Percentiles rank a stretch among this genome's conserved stretches.
phyloP scores from a whole-genome alignment of 2,797 vertebrate genomes.

The Chelonia mydas region DNA sequence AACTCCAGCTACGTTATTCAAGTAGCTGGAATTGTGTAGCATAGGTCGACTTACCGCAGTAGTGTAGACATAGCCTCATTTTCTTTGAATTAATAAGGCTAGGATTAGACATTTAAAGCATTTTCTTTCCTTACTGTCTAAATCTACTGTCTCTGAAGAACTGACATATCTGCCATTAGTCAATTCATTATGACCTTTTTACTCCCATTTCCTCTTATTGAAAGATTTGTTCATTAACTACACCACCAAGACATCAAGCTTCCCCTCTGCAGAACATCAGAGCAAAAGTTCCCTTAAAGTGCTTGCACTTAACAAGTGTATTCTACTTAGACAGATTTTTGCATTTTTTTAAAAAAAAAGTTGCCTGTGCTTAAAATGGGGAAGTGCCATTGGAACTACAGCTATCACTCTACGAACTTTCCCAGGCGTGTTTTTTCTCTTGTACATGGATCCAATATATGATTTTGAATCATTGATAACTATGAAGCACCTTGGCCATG shows the following conservation, averaged over 20 bases:
- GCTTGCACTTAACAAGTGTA: not conserved
- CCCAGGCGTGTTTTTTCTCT: not conserved
- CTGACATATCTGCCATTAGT: not conserved
- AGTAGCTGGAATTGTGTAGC: no score
- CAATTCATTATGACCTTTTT: not conserved
- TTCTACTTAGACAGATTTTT: not conserved
- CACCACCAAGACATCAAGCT: not conserved
- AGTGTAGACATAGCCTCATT: not conserved
- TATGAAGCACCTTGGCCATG: not conserved
- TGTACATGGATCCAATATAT: not conserved
- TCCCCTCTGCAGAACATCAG: not conserved
- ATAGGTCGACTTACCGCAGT: no score
- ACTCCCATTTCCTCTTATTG: not conserved
- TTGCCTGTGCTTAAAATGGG: not conserved
- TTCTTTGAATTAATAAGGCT: not conserved
- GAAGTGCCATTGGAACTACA: fast-evolving
- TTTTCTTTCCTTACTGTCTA: not conserved
- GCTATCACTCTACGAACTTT: not conserved
- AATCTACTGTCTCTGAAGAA: not conserved
- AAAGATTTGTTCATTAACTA: not conserved
- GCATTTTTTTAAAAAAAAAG: not conserved
- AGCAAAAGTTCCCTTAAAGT: not conserved
- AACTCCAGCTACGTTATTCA: no score
- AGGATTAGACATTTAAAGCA: not conserved
- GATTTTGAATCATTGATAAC: not conserved